Conservation (phyloP, 2,113 vertebrate species). For the Cynopterus brachyotis region DNA sequence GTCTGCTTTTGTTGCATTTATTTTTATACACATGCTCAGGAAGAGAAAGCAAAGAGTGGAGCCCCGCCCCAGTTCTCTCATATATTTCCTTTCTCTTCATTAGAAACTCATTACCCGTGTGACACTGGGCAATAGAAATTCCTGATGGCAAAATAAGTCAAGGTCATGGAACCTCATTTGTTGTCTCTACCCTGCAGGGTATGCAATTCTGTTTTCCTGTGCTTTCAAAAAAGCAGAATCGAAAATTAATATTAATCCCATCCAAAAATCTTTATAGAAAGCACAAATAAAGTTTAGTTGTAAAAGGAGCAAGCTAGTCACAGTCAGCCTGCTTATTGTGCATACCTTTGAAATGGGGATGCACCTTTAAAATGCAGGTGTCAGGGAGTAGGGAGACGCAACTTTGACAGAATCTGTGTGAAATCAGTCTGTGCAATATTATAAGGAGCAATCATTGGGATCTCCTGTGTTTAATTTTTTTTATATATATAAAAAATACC, state of each 20-base stretch:
- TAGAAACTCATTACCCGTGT: not conserved
- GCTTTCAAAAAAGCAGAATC: not conserved
- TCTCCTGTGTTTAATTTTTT: not conserved
- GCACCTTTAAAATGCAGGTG: not conserved
- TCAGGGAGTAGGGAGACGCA: not conserved
- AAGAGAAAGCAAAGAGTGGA: not conserved
- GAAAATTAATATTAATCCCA: not conserved
- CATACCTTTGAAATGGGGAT: not conserved
- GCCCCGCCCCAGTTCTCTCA: not conserved
- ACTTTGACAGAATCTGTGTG: not conserved
- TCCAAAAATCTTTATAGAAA: not conserved
- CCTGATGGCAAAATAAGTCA: slow-evolving; percentile 11
- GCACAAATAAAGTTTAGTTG: not conserved
- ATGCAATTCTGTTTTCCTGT: not conserved
- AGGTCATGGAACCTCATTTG: not conserved
- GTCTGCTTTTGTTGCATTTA: slow-evolving; percentile 19
- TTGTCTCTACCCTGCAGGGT: not conserved
- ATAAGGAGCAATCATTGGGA: not conserved
- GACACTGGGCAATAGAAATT: not conserved
- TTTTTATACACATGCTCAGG: not conserved
- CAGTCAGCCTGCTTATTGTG: not conserved
- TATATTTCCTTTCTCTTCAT: not conserved
- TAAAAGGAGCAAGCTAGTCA: not conserved
- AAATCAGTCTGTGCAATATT: not conserved
- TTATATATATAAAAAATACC: not conserved